Conservation (phyloP, 2,888 invertebrate genomes). For the Ophion ellenae region DNA sequence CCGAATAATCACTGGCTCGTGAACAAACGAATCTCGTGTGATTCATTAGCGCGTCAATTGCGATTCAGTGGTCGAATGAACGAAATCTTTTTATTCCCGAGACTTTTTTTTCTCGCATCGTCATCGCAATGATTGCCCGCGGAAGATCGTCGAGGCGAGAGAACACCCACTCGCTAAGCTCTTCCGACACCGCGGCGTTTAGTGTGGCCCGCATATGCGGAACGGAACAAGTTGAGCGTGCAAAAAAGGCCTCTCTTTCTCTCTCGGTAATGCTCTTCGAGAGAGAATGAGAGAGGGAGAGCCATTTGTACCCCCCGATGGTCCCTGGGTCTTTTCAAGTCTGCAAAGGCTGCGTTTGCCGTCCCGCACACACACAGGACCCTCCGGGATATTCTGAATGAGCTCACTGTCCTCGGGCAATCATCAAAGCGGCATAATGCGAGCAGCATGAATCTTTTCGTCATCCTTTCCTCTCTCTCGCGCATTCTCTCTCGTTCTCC, state of each 20-base stretch:
- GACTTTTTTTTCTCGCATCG: constrained; percentile 39
- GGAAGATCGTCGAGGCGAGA: constrained; percentile 57
- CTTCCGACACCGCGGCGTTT: constrained; percentile 51
- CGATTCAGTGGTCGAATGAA: constrained; percentile 49
- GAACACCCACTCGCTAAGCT: constrained; percentile 63
- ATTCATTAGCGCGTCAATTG: constrained; percentile 44
- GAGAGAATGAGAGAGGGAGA: constrained; percentile 15
- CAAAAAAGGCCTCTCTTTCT: constrained; percentile 56
- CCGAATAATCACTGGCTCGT: constrained; percentile 42
- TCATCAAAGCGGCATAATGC: constrained; percentile 82
- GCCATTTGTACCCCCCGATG: constrained; percentile 24
- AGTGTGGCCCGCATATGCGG: constrained; percentile 53
- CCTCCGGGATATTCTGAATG: constrained; percentile 77
- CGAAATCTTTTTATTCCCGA: constrained; percentile 49
- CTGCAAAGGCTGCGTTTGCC: constrained; percentile 57
- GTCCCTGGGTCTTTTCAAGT: constrained; percentile 40
- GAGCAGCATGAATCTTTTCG: constrained; percentile 79
- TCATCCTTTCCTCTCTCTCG: constrained; percentile 68
- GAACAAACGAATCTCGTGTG: constrained; percentile 37
- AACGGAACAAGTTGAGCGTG: constrained; percentile 66
- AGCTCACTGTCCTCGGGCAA: constrained; percentile 79
- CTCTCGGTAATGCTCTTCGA: neutral
- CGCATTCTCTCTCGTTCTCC: constrained; percentile 51
- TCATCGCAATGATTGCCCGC: constrained; percentile 48
- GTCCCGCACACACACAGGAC: constrained; percentile 56